phyloP scores from a whole-genome alignment of 2,113 vertebrate genomes.

The Phaethon lepturus region DNA sequence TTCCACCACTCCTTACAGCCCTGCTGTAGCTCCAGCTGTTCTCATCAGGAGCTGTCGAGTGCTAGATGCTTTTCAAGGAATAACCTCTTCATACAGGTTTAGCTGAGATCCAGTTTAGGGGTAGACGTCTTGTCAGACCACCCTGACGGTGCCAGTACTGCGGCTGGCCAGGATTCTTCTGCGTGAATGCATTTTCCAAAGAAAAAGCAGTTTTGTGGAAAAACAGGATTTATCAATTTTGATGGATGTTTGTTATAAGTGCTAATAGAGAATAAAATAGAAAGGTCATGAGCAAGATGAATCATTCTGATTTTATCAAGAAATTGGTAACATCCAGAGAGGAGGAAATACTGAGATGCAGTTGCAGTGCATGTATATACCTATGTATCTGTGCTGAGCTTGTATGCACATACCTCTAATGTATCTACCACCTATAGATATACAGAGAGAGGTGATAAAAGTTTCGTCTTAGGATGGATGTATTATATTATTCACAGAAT shows the following conservation, averaged over 20 bases:
- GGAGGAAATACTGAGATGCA: neutral
- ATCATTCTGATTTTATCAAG: neutral
- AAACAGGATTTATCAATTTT: neutral
- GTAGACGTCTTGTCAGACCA: neutral
- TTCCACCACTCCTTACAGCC: neutral
- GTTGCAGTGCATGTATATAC: accelerated
- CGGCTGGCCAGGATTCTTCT: neutral
- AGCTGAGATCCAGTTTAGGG: neutral
- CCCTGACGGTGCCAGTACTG: neutral
- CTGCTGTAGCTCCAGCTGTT: slow-evolving; percentile 41
- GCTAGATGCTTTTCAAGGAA: neutral
- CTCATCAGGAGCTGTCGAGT: slow-evolving; percentile 32
- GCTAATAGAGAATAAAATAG: neutral
- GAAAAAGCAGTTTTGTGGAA: neutral
- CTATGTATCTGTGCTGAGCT: neutral
- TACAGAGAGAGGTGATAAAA: neutral
- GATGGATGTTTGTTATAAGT: neutral
- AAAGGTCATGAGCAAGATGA: neutral
- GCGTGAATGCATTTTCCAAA: neutral
- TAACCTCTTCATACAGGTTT: neutral
- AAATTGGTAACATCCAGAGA: neutral
- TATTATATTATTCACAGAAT: neutral
- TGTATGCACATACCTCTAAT: accelerated
- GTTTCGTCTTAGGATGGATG: neutral
- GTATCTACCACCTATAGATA: accelerated